Conservation (phyloP, 2,113 vertebrate genomes). For the Diadophis punctatus region DNA sequence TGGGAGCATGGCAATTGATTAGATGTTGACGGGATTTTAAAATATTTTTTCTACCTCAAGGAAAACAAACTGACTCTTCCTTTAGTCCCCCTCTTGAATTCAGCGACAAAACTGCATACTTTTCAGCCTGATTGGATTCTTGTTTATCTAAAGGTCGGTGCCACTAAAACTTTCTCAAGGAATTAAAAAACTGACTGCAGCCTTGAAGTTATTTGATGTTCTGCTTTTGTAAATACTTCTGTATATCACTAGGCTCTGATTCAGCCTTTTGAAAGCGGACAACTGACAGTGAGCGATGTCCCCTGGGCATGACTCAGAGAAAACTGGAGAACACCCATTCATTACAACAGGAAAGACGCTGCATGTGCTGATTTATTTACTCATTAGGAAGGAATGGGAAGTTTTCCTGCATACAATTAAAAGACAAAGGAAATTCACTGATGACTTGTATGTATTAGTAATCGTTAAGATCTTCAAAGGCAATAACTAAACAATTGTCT, state of each 20-base stretch:
- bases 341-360: neutral
- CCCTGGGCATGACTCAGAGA: constrained; percentile 11
- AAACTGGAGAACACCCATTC: constrained; percentile 15
- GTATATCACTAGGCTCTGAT: neutral
- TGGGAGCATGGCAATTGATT: neutral
- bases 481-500: constrained; percentile 18
- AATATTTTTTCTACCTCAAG: neutral
- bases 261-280: neutral
- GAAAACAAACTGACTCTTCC: neutral
- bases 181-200: neutral
- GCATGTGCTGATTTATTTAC: neutral
- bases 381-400: constrained; percentile 15
- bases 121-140: neutral
- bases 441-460: constrained; percentile 17
- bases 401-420: neutral
- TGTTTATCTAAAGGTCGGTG: neutral
- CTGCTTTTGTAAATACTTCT: neutral
- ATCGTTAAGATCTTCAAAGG: neutral
- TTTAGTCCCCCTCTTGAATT: neutral
- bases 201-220: neutral
- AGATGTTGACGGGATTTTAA: neutral
- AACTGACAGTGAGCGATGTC: neutral
- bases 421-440: neutral
- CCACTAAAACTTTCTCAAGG: neutral
- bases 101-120: neutral